phyloP scores from a whole-genome alignment of 2,888 invertebrate species.

The Corythucha ciliata region DNA sequence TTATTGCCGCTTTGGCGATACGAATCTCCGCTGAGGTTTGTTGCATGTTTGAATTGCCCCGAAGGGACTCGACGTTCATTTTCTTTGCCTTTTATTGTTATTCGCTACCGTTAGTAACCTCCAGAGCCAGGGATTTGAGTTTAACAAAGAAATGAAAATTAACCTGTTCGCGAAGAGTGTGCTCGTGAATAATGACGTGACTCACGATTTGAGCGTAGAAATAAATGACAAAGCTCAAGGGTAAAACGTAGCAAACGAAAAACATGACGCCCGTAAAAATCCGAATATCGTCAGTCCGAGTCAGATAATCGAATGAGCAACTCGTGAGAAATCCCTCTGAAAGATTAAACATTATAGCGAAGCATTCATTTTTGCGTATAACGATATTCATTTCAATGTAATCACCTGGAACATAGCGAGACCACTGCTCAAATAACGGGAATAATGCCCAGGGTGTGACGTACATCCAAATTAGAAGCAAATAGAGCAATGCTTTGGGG shows the following conservation, averaged over 20 bases:
- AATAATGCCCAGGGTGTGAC: conserved; percentile 71
- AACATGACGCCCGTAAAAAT: conserved; percentile 69
- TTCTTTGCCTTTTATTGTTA: conserved; percentile 85
- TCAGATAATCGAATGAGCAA: conserved; percentile 73
- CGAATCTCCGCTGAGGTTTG: conserved; percentile 67
- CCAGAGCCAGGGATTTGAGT: no score
- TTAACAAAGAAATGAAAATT: no score
- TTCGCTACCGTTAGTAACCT: no score
- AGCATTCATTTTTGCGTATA: not conserved
- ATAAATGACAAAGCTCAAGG: conserved; percentile 66
- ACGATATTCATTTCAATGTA: not conserved
- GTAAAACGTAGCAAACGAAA: conserved; percentile 64
- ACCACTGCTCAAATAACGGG: conserved; percentile 74
- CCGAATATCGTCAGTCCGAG: conserved; percentile 66
- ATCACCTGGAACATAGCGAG: conserved; percentile 73
- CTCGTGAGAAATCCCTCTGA: conserved; percentile 84
- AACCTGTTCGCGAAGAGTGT: conserved; percentile 61
- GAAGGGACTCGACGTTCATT: conserved; percentile 80
- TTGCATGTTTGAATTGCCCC: conserved; percentile 58
- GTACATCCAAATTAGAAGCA: conserved; percentile 64
- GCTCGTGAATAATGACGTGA: conserved; percentile 78
- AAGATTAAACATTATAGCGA: conserved; percentile 22
- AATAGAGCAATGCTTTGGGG: conserved; percentile 69
- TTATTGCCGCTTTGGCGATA: conserved; percentile 80
- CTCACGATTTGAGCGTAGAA: conserved; percentile 79